phyloP scores from a whole-genome alignment of 2,797 vertebrate species.

The Pagetopsis macropterus region DNA sequence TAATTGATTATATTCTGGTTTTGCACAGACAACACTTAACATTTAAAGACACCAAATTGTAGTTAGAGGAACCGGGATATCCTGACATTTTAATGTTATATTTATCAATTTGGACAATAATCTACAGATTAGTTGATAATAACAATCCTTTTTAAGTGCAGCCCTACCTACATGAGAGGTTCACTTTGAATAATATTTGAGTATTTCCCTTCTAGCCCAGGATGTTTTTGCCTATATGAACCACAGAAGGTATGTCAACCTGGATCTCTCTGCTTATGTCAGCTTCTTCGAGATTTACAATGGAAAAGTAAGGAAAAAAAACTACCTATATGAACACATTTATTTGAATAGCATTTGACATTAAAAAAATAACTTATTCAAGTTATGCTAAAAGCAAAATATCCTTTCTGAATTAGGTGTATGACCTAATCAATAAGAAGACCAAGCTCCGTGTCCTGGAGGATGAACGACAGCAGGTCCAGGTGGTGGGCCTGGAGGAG shows the following conservation, averaged over 20 bases:
- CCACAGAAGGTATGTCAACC: conserved; percentile 84
- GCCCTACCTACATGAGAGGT: neutral
- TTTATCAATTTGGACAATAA: no score
- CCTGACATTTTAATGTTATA: no score
- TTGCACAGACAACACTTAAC: no score
- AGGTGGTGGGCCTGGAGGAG: conserved; percentile 94
- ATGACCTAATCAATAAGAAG: conserved; percentile 96
- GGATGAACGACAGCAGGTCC: conserved; percentile 94
- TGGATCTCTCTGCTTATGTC: conserved; percentile 87
- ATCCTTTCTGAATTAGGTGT: conserved; percentile 82
- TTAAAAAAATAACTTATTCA: neutral
- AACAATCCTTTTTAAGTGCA: no score
- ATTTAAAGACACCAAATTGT: no score
- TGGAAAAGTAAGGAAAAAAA: conserved; percentile 86
- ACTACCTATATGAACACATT: neutral
- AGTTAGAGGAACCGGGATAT: no score
- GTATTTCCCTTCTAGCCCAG: conserved; percentile 82
- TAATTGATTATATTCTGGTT: no score
- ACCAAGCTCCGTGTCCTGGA: conserved; percentile 92
- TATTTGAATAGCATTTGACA: neutral
- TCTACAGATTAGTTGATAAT: no score
- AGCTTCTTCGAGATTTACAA: conserved; percentile 99
- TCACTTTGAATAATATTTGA: conserved; percentile 66
- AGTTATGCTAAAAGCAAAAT: neutral
- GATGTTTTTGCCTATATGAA: conserved; percentile 91